These are phyloP conservation scores for Catagonus wagneri DNA, from an alignment of 2,113 vertebrate species.

Conservation along the genomic window DNA sequence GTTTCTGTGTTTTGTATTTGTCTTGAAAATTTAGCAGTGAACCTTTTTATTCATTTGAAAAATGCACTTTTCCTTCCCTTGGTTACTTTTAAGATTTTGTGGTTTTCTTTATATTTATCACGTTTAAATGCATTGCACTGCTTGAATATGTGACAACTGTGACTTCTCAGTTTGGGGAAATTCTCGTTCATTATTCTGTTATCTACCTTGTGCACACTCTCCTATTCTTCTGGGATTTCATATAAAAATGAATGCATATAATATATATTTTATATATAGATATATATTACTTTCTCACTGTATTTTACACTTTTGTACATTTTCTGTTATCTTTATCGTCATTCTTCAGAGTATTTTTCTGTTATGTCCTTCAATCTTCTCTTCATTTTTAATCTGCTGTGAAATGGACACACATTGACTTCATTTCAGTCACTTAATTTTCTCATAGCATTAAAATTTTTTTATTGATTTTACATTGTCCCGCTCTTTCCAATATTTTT, in stretches of 20 bases:
- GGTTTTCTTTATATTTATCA: background rate
- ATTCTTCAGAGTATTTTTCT: background rate
- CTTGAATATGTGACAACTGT: background rate
- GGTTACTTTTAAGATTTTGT: background rate
- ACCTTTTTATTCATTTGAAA: background rate
- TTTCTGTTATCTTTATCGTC: background rate
- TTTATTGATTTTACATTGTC: background rate
- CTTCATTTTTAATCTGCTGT: background rate
- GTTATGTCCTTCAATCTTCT: background rate
- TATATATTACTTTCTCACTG: background rate
- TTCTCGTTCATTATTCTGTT: background rate
- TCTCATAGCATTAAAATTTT: background rate
- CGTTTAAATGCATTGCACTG: background rate
- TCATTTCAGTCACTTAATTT: slow-evolving; percentile 7
- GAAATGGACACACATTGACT: background rate
- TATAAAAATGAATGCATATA: background rate
- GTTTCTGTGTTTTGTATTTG: background rate
- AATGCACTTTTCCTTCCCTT: background rate
- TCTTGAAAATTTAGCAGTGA: background rate
- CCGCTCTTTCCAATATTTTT: background rate
- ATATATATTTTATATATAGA: background rate
- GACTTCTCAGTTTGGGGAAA: background rate
- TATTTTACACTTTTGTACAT: background rate
- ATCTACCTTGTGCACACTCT: background rate
- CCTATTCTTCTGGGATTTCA: background rate